Conservation (phyloP, 64 coral and sea anemone genomes). For the Montipora sp. region DNA sequence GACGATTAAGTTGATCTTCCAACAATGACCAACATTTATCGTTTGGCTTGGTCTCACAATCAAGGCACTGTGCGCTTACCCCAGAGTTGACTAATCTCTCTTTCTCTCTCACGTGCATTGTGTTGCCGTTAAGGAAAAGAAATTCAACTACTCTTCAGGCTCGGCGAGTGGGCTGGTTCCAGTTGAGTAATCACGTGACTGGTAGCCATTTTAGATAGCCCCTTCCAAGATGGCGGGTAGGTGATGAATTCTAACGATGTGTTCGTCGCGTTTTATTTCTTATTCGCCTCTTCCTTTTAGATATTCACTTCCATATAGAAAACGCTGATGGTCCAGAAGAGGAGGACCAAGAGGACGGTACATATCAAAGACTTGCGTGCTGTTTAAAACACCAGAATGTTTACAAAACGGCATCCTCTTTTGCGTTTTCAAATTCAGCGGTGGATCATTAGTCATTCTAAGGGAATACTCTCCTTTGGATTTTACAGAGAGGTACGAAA, state of each 20-base stretch:
- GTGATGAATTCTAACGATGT: slow-evolving; percentile 81
- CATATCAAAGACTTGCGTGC: background rate
- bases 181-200: slow-evolving; percentile 73
- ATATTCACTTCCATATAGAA: slow-evolving; percentile 96
- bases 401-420: background rate
- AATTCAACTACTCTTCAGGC: too few species aligned
- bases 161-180: slow-evolving; percentile 29
- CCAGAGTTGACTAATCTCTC: too few species aligned
- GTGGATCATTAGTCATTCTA: slow-evolving; percentile 1
- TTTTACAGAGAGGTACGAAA: slow-evolving; percentile 85
- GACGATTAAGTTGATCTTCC: too few species aligned
- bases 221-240: slow-evolving; percentile 99
- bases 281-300: slow-evolving; percentile 69
- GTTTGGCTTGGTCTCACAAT: too few species aligned
- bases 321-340: slow-evolving; percentile 85
- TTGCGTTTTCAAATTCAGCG: background rate
- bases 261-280: slow-evolving; percentile 52
- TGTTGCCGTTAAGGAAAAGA: too few species aligned
- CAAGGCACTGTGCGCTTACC: too few species aligned
- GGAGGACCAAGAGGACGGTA: slow-evolving; percentile 98
- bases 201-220: slow-evolving; percentile 77
- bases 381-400: background rate
- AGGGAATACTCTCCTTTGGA: slow-evolving; percentile 48
- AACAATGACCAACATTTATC: too few species aligned
- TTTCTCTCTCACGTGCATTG: too few species aligned